Conservation (phyloP, 2,797 vertebrate genomes). For the Aldrovandia affinis region DNA sequence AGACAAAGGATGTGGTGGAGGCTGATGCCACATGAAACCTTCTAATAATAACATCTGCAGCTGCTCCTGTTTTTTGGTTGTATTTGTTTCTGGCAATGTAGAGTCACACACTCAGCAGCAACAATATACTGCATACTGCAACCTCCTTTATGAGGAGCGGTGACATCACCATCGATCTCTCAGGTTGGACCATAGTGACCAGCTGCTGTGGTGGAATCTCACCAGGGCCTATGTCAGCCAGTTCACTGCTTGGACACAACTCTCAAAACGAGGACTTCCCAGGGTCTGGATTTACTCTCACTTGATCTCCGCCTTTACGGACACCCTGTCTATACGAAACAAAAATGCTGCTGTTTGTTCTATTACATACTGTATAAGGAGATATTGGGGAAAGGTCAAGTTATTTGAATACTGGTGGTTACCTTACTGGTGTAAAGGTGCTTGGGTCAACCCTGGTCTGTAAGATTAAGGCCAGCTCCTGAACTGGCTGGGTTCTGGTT, state of each 20-base stretch:
- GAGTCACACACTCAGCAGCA: background rate
- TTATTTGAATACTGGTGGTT: background rate
- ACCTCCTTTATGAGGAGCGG: background rate
- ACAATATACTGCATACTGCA: background rate
- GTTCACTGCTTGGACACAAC: background rate
- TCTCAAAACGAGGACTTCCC: background rate
- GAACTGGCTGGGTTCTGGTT: background rate
- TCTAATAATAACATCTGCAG: slow-evolving; percentile 1
- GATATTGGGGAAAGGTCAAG: background rate
- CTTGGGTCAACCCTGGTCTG: background rate
- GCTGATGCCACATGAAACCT: background rate
- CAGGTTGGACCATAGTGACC: background rate
- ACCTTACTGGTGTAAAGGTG: background rate
- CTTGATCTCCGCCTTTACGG: background rate
- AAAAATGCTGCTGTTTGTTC: background rate
- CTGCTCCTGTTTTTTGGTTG: slow-evolving; percentile 1
- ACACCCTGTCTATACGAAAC: background rate
- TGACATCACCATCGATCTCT: slow-evolving; percentile 21
- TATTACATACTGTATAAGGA: background rate
- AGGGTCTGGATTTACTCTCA: background rate
- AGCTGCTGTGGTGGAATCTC: slow-evolving; percentile 10
- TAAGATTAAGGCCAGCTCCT: background rate
- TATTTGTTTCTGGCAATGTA: background rate
- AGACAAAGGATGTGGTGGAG: background rate
- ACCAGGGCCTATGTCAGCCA: background rate